Evolutionary conservation across 2,113 vertebrate species (phyloP).

Genomic region (Phrynosoma blainvillii): DNA sequence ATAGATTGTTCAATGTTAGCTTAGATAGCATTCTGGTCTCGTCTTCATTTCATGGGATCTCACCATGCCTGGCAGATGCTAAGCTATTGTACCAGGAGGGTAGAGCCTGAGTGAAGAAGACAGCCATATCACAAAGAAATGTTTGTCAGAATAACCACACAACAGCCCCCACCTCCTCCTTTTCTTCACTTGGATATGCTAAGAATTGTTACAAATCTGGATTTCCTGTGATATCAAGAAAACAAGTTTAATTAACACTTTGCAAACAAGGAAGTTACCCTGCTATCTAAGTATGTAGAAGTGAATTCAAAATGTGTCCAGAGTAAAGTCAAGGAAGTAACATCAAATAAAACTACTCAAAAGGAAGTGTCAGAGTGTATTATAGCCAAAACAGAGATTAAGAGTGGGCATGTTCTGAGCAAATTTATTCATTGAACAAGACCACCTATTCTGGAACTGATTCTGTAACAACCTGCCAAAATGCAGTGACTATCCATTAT

Average conservation of each 20-base stretch:
- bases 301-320: background rate
- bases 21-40: conserved; percentile 53
- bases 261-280: conserved; percentile 12
- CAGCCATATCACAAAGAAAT: conserved; percentile 53
- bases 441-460: background rate
- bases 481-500: background rate
- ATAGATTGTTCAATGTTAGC: conserved; percentile 46
- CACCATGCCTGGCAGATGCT: conserved; percentile 56
- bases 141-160: conserved; percentile 25
- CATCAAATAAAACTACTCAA: background rate
- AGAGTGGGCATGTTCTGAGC: background rate
- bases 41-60: conserved; percentile 43
- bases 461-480: too few species aligned
- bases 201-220: conserved; percentile 16
- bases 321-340: conserved; percentile 24
- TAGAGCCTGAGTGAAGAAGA: conserved; percentile 41
- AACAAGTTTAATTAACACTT: background rate
- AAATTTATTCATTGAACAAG: background rate
- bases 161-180: background rate
- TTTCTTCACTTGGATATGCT: conserved; percentile 24
- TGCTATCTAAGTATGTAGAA: background rate
- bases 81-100: conserved; percentile 50
- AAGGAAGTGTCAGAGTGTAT: background rate
- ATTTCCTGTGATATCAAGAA: conserved; percentile 33
- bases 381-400: background rate